Conservation (phyloP, 92 coral and sea anemone genomes). For the Parazoanthus darwini region DNA sequence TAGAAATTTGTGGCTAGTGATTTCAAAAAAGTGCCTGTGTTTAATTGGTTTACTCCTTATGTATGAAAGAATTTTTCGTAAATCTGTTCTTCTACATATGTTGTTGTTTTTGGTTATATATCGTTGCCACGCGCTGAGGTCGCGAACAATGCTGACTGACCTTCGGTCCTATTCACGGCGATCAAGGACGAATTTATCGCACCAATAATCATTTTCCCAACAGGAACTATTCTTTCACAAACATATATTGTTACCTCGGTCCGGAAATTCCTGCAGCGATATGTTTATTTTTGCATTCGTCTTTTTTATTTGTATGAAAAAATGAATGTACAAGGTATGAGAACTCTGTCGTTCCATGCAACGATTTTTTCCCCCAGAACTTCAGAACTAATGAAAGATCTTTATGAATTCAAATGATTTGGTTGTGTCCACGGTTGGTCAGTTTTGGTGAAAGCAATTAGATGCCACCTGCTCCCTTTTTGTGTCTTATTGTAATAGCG, state of each 20-base stretch:
- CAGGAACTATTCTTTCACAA: neutral
- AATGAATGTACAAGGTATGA: neutral
- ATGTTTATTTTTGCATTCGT: neutral
- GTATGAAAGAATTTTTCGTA: neutral
- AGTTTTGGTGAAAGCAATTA: neutral
- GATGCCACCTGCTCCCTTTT: slow-evolving; percentile 27
- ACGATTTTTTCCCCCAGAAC: neutral
- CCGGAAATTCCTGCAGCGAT: slow-evolving; percentile 34
- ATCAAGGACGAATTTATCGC: slow-evolving; percentile 18
- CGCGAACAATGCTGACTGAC: neutral
- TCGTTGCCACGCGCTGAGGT: slow-evolving; percentile 33
- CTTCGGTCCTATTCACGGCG: neutral
- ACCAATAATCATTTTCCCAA: neutral
- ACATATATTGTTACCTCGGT: no score
- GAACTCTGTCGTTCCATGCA: neutral
- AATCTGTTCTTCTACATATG: neutral
- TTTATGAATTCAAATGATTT: no score
- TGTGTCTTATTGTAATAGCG: neutral
- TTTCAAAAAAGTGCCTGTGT: neutral
- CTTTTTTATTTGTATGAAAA: neutral
- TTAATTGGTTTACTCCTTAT: neutral
- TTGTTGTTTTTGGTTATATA: neutral
- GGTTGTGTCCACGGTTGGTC: neutral
- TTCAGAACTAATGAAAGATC: neutral
- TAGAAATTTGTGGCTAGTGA: neutral